These are phyloP conservation scores for Balearica regulorum DNA, from an alignment of 2,797 vertebrate species.

Conservation along the genomic window DNA sequence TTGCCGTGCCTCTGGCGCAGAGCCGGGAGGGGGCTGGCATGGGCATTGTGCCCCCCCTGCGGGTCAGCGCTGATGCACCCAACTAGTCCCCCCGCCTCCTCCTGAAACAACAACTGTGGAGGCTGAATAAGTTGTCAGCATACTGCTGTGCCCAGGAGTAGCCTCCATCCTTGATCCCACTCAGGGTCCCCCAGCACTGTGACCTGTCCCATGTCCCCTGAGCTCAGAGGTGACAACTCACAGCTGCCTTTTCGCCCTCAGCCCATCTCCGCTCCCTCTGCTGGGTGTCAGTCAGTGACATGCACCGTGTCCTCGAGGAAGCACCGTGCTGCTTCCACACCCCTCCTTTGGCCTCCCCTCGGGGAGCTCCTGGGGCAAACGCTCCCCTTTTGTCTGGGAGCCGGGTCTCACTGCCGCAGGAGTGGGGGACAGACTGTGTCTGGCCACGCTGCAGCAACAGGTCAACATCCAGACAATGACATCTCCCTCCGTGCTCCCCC, in stretches of 20 bases:
- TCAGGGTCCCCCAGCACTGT: background rate
- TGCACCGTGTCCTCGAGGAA: background rate
- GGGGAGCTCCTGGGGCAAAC: background rate
- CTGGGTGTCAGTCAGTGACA: background rate
- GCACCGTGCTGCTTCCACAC: fast-evolving
- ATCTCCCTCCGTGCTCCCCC: background rate
- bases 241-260: background rate
- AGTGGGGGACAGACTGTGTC: background rate
- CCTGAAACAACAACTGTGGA: background rate
- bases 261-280: background rate
- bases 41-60: fast-evolving
- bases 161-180: background rate
- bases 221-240: background rate
- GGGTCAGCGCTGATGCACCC: background rate
- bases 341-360: background rate
- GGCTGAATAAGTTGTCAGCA: background rate
- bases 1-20: background rate
- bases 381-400: background rate
- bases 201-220: background rate
- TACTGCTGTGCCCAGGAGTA: background rate
- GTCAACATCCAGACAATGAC: background rate
- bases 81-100: background rate
- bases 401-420: background rate
- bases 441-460: background rate
- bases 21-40: background rate